Percentiles rank a stretch among this genome's conserved stretches.
Evolutionary conservation across 1,140 invertebrate species (phyloP).

Genomic region (Pomacea maculata): DNA sequence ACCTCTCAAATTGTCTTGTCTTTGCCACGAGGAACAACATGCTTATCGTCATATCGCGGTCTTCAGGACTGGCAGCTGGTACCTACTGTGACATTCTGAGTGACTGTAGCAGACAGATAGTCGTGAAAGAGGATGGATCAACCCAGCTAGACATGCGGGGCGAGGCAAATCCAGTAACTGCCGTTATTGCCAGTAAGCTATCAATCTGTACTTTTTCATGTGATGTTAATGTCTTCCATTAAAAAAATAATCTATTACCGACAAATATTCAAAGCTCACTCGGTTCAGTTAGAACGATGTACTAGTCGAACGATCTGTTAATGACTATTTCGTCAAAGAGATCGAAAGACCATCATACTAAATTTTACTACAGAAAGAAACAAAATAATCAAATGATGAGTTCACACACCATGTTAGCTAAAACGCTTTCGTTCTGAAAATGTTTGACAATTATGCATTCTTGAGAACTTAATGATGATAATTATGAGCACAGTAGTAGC

Average conservation of each 20-base stretch:
- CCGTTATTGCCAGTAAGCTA: conserved; percentile 73
- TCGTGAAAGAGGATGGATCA: conserved; percentile 73
- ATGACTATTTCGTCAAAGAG: neutral
- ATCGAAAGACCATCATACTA: too few relatives aligned
- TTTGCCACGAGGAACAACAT: too few relatives aligned
- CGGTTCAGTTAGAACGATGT: too few relatives aligned
- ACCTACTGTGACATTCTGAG: conserved; percentile 86
- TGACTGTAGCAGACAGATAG: conserved; percentile 77
- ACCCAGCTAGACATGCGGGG: conserved; percentile 72
- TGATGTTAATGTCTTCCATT: neutral
- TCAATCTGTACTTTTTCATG: neutral
- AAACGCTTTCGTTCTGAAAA: too few relatives aligned
- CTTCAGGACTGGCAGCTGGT: conserved; percentile 77
- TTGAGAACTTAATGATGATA: too few relatives aligned
- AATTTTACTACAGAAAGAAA: neutral
- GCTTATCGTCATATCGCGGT: neutral
- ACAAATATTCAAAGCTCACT: too few relatives aligned
- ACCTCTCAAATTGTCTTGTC: too few relatives aligned
- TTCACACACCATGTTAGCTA: too few relatives aligned
- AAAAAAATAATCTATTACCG: too few relatives aligned
- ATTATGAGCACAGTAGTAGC: too few relatives aligned
- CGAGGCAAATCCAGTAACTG: conserved; percentile 78
- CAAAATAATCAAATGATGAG: neutral
- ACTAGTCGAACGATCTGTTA: too few relatives aligned
- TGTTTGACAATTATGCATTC: too few relatives aligned